These are phyloP conservation scores for Lepisosteus osseus DNA, from an alignment of 2,113 vertebrate species.

Conservation along the genomic window DNA sequence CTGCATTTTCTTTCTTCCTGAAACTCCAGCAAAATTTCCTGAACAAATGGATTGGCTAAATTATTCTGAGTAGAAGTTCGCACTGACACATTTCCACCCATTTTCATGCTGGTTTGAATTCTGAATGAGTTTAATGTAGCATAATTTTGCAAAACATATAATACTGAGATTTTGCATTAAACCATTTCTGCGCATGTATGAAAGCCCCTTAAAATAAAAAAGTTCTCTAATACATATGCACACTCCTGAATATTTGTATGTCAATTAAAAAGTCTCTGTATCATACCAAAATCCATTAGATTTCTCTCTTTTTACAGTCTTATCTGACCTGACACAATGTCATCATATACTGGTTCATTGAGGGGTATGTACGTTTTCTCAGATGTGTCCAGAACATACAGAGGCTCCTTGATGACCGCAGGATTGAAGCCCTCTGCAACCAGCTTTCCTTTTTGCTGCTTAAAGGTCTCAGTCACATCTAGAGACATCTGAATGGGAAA, in stretches of 20 bases:
- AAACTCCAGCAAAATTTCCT: too few species aligned
- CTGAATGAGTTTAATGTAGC: too few species aligned
- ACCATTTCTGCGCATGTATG: too few species aligned
- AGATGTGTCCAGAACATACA: slow-evolving; percentile 66
- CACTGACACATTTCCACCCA: too few species aligned
- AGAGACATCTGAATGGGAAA: slow-evolving; percentile 53
- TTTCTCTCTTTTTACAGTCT: slow-evolving; percentile 47
- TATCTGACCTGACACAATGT: slow-evolving; percentile 64
- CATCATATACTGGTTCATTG: slow-evolving; percentile 43
- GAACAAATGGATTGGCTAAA: too few species aligned
- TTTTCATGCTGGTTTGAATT: too few species aligned
- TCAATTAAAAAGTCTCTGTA: neutral
- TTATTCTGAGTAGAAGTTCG: too few species aligned
- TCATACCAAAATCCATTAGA: too few species aligned
- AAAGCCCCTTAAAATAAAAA: neutral
- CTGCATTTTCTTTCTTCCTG: too few species aligned
- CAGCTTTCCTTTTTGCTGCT: slow-evolving; percentile 74
- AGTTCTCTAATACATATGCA: neutral
- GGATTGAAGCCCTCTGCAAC: slow-evolving; percentile 72
- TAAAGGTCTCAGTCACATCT: slow-evolving; percentile 78
- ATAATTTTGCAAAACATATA: too few species aligned
- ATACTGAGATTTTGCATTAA: too few species aligned
- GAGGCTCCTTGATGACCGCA: slow-evolving; percentile 34
- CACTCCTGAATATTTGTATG: neutral
- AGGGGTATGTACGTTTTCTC: slow-evolving; percentile 60